These are phyloP conservation scores for Nothocercus nigrocapillus DNA, from an alignment of 2,113 vertebrate genomes.

Conservation along the genomic window DNA sequence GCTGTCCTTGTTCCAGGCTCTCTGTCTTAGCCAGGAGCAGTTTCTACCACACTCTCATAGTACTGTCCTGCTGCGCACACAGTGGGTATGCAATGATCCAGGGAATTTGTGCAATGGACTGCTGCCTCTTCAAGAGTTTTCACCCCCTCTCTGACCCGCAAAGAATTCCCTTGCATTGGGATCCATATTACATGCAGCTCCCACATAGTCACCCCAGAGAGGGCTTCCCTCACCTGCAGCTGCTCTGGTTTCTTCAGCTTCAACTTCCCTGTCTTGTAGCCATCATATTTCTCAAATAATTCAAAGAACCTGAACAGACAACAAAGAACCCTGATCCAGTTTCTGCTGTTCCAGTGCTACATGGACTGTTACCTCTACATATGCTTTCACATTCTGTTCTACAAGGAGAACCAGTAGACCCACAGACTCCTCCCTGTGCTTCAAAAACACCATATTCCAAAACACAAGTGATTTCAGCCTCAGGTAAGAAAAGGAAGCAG, in stretches of 20 bases:
- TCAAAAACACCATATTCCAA: background rate
- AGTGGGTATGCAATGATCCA: background rate
- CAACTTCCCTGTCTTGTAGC: constrained; percentile 96
- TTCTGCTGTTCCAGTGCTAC: background rate
- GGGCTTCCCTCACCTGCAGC: constrained; percentile 85
- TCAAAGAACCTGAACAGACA: constrained; percentile 89
- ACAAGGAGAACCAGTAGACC: background rate
- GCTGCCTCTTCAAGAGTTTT: background rate
- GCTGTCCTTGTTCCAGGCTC: background rate
- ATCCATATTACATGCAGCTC: background rate
- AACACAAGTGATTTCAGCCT: background rate
- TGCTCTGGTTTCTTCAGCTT: constrained; percentile 98
- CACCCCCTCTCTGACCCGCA: background rate
- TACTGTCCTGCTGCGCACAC: background rate
- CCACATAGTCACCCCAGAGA: background rate
- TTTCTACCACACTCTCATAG: background rate
- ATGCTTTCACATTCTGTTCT: background rate
- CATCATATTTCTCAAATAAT: constrained; percentile 95
- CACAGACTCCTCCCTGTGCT: background rate
- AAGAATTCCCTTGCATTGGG: accelerated
- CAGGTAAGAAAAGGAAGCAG: background rate
- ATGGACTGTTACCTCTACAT: background rate
- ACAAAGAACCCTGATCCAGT: background rate
- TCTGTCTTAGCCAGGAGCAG: accelerated
- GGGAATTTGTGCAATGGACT: background rate